Conservation (phyloP, 2,797 vertebrate species). For the Agapornis canus region DNA sequence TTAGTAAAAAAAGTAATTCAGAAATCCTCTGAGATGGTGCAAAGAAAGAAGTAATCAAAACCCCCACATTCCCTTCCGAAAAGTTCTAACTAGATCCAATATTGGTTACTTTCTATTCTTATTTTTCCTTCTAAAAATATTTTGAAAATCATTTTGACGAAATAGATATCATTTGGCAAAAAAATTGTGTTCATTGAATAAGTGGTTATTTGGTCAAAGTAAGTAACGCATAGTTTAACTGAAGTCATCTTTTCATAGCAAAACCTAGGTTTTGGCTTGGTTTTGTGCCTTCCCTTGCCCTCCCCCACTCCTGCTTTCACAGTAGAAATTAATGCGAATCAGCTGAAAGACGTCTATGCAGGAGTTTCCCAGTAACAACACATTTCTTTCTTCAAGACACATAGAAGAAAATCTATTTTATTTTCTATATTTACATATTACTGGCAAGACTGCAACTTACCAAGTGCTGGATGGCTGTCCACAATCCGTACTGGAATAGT, state of each 20-base stretch:
- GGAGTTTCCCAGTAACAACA: background rate
- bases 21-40: background rate
- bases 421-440: background rate
- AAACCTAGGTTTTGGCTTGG: background rate
- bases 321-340: background rate
- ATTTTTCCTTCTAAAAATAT: background rate
- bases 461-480: conserved; percentile 64
- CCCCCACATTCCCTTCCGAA: background rate
- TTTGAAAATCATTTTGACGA: background rate
- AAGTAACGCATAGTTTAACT: background rate
- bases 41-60: background rate
- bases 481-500: conserved; percentile 76
- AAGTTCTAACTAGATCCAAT: background rate
- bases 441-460: conserved; percentile 71
- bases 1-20: background rate
- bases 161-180: background rate
- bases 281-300: background rate
- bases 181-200: background rate
- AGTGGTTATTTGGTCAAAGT: background rate
- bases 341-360: background rate
- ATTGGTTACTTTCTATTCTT: background rate
- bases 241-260: background rate
- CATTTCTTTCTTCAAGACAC: background rate
- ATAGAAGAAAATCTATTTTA: background rate
- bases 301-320: background rate